Conservation (phyloP, 2,113 vertebrate genomes). For the Ibidorhyncha struthersii region DNA sequence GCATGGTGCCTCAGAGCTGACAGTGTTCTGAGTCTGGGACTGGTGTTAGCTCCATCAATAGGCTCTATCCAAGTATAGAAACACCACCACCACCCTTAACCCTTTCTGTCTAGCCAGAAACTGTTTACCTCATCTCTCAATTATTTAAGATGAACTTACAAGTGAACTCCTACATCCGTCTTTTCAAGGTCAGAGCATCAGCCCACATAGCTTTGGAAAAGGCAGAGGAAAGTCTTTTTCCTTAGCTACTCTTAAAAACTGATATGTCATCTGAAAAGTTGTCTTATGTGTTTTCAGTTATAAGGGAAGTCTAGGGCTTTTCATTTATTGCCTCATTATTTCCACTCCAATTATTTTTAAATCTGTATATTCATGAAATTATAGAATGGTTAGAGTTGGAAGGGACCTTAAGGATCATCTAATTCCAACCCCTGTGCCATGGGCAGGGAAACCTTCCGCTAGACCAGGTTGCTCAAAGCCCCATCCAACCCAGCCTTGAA, state of each 20-base stretch:
- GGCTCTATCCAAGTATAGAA: not conserved
- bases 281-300: not conserved
- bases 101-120: not conserved
- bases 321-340: not conserved
- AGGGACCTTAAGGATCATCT: not conserved
- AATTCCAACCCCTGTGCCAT: no score
- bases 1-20: rapidly evolving
- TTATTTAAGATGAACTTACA: not conserved
- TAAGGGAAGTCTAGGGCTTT: not conserved
- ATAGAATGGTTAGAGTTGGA: not conserved
- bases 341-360: not conserved
- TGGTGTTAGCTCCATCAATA: not conserved
- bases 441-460: no score
- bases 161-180: not conserved
- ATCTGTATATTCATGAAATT: not conserved
- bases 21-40: not conserved
- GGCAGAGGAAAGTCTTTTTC: not conserved
- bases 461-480: no score
- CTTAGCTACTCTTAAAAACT: not conserved
- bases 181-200: not conserved
- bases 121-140: not conserved
- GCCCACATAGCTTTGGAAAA: not conserved
- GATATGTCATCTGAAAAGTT: not conserved
- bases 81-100: rapidly evolving
- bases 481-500: no score